phyloP scores from a whole-genome alignment of 1,140 invertebrate genomes.

The Heliconius hermathena region DNA sequence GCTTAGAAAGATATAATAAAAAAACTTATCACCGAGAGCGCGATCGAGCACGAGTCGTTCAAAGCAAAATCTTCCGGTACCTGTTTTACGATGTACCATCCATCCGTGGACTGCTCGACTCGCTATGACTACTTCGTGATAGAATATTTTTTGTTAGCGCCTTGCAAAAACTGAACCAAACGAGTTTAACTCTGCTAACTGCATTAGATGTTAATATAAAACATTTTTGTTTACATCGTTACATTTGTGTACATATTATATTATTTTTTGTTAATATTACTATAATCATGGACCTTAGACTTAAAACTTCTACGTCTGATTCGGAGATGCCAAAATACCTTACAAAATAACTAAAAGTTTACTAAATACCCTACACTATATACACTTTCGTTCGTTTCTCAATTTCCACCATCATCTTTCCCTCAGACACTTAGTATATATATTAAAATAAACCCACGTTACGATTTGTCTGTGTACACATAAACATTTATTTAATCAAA shows the following conservation, averaged over 20 bases:
- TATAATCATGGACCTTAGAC: no score
- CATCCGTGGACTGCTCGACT: background rate
- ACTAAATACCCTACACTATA: no score
- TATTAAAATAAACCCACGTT: no score
- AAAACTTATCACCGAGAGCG: background rate
- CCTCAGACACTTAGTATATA: no score
- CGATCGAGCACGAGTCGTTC: background rate
- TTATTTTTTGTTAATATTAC: no score
- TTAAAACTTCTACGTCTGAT: no score
- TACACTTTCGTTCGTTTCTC: no score
- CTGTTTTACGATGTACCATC: background rate
- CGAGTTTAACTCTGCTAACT: background rate
- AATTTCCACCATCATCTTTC: no score
- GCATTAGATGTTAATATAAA: background rate
- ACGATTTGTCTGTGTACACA: no score
- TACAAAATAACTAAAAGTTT: no score
- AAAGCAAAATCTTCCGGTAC: background rate
- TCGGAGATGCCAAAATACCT: no score
- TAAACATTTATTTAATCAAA: background rate
- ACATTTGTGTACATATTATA: background rate
- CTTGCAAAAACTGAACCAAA: conserved; percentile 3
- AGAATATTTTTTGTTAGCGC: conserved; percentile 4
- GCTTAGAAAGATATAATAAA: background rate
- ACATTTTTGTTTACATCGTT: background rate
- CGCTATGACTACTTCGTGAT: conserved; percentile 5